phyloP scores from a whole-genome alignment of 2,888 invertebrate genomes.

The Apamea epomidion region DNA sequence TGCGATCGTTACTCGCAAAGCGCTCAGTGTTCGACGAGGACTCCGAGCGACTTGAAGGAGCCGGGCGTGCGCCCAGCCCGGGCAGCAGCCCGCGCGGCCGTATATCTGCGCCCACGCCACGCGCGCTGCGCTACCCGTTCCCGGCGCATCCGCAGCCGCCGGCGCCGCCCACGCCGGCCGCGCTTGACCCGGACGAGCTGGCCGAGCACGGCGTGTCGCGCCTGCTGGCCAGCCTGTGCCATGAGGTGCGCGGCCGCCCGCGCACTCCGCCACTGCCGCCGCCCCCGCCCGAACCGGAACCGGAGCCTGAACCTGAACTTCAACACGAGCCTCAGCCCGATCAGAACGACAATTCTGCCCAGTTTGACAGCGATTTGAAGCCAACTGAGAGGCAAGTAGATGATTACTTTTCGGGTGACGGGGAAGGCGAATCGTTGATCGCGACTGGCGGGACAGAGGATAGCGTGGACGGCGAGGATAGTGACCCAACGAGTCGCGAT shows the following conservation, averaged over 20 bases:
- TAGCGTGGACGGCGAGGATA: slow-evolving; percentile 53
- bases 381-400: slow-evolving; percentile 58
- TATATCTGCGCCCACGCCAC: slow-evolving; percentile 82
- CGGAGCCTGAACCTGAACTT: slow-evolving; percentile 70
- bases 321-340: slow-evolving; percentile 15
- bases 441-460: slow-evolving; percentile 57
- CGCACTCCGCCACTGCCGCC: slow-evolving; percentile 71
- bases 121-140: slow-evolving; percentile 94
- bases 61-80: slow-evolving; percentile 95
- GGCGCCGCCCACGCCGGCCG: slow-evolving; percentile 63
- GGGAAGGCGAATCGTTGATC: slow-evolving; percentile 56
- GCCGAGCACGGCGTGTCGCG: slow-evolving; percentile 41
- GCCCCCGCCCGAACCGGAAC: slow-evolving; percentile 69
- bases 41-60: slow-evolving; percentile 96
- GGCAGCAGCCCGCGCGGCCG: slow-evolving; percentile 84
- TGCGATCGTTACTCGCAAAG: slow-evolving; percentile 97
- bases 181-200: slow-evolving; percentile 58
- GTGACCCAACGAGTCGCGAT: slow-evolving; percentile 37
- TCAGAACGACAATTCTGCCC: slow-evolving; percentile 68
- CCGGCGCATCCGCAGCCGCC: slow-evolving; percentile 93
- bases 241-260: slow-evolving; percentile 63
- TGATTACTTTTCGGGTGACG: slow-evolving; percentile 44
- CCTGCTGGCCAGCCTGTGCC: slow-evolving; percentile 67
- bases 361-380: slow-evolving; percentile 70
- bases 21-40: slow-evolving; percentile 99